Base-by-base conservation (phyloP, 2,888 invertebrate genomes). In the Agrochola lychnidis region DNA sequence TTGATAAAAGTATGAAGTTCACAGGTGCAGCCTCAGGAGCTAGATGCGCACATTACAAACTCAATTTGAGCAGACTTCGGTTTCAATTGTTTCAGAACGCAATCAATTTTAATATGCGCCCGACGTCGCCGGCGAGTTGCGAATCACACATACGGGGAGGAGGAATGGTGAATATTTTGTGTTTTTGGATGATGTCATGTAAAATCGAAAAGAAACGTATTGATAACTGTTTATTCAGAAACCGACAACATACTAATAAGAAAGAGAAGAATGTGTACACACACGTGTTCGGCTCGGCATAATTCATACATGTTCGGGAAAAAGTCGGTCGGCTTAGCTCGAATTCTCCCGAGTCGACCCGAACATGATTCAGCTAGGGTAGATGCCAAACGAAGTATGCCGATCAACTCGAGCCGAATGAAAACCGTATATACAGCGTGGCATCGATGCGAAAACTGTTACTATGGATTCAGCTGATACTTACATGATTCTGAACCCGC, bases 71-170 rank as follows among this genome's bases (percentile, higher is more conserved):
- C 89, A 88, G 90, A 91, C 88, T 91, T 87, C 83, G 84, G 89
- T 89, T 92, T 90, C 90, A 90, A 92, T 91, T 92, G 91, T 91
- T 90, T 87, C 90, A 87, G 82, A 88, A 90, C 82, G 89, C 91
- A 92, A 93, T 93, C 93, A 92, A 93, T 93, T 93, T 92, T 92
- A 91, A 92, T 92, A 91, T 90, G 86, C 89, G 84, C 87, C 76
- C 85, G 85, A 79, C 85, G 82, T 85, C 86, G 84, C 83, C 73
- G 72, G 56, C 76, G 79, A 79, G 83, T 69, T 79, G 72, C 53
- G 57, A 62, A 62, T 71, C 81, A 73, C 76, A 90, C 88, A 84
- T 81, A 89, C 82, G 69, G 86, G 16, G 19, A 22, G 7, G 10
- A 16, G 75, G 87, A 71, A 82, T 63, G 64, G 57, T 63, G 63